Evolutionary conservation across 2,113 vertebrate species (phyloP), one percentile per base, ranked within the genome.

Genomic region (Alligator sinensis): DNA sequence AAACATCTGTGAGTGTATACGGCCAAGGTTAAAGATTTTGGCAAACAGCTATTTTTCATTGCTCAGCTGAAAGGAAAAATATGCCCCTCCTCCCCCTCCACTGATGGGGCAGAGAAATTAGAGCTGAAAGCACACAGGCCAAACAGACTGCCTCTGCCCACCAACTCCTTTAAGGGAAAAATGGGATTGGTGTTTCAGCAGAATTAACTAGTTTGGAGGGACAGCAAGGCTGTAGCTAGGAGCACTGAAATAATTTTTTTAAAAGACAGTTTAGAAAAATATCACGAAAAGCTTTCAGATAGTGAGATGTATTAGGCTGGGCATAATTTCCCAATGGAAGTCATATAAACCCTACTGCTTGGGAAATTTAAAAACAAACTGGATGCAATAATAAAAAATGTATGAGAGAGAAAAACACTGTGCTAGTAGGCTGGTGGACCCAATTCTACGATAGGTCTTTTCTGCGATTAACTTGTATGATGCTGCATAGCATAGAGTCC

Each of bases 1-100:
- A 97, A 97, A 97, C 97, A 98, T 98, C 97, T 98, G 97, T 13
- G 93, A 95, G 96, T 87, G 86, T 97, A 94, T 83, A 94, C 1
- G 30, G 92, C 95, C 91, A 97, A 97, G 96, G 97, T 97, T 94
- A 98, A 98, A 97, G 97, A 97, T 96, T 94, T 94, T 97, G 95
- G 97, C 97, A 98, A 96, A 93, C 83, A 84, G 84, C 77, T 90
- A 94, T 97, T 97, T 98, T 98, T 98, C 96, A 97, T 94, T 97
- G 95, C 92, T 97, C 94, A 93, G 96, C 96, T 97, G 96, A 83
- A 94, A 97, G 97, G 77, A 92, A 97, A 93, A 96, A 96, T 95
- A 97, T 92, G 93, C 85, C 78, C 89, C 92, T 91, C 95, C 92
- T 96, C 92, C 94, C 93, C 28, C 54, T 77, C 83, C 81, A 95